Percentiles rank a stretch among this genome's conserved stretches.
Evolutionary conservation across 2,888 invertebrate genomes (phyloP).

Genomic region (Drosophila austrosaltans): DNA sequence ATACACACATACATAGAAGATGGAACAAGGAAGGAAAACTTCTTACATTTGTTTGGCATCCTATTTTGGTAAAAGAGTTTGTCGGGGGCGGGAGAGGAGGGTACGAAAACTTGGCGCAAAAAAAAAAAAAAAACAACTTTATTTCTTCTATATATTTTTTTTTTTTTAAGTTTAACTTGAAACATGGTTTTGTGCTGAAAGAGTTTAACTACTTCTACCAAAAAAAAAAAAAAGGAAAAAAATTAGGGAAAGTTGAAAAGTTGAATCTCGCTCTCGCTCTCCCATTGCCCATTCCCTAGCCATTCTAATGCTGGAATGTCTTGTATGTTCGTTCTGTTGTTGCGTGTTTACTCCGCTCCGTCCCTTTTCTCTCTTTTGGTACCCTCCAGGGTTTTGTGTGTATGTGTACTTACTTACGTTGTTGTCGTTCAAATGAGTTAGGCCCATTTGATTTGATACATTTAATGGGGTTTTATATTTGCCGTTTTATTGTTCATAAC

Average conservation of each 20-base stretch:
- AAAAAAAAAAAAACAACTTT: not conserved
- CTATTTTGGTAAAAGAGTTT: slow-evolving; percentile 4
- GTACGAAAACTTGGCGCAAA: not conserved
- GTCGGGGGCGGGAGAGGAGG: not conserved
- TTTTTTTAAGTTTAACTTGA: slow-evolving; percentile 21
- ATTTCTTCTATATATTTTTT: not conserved
- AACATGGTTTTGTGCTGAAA: slow-evolving; percentile 29
- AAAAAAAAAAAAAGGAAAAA: slow-evolving; percentile 13
- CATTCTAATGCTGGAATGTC: not conserved
- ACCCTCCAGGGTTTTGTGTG: not conserved
- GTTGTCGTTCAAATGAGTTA: slow-evolving; percentile 19
- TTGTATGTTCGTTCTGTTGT: not conserved
- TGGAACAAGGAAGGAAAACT: slow-evolving; percentile 3
- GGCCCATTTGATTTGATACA: slow-evolving; percentile 28
- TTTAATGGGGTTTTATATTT: slow-evolving; percentile 17
- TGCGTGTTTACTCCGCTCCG: not conserved
- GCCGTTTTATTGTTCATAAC: slow-evolving; percentile 9
- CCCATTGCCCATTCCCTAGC: too few species aligned
- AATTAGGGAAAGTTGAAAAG: slow-evolving; percentile 23
- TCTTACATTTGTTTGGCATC: slow-evolving; percentile 20
- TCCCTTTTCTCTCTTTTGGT: not conserved
- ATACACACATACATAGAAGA: not conserved
- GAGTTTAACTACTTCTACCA: slow-evolving; percentile 28
- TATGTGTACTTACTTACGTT: not conserved
- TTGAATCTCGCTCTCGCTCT: not conserved